Base-by-base conservation (phyloP, 2,113 vertebrate species). In the Austrofundulus limnaeus region DNA sequence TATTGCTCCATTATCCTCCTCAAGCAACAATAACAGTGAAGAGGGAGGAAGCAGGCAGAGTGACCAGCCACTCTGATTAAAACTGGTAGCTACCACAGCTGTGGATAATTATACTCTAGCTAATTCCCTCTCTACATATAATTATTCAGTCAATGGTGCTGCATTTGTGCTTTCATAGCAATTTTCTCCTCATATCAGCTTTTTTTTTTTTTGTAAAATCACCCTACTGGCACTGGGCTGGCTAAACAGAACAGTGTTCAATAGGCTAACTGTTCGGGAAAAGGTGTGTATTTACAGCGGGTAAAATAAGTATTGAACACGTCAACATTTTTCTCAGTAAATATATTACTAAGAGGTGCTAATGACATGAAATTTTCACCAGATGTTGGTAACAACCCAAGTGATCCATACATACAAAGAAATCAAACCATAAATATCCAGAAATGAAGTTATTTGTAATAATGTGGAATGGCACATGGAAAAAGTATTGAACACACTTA, bases 11-110 rank as follows among this genome's bases (percentile, higher is more conserved):
- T 90, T 87, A 86, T 81, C 61, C 70, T 75, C 66, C 72, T 67
- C 61, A 52, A 79, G 87, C 75, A 70, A 66, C 70, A 73, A 68
- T n/a, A 20, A 50, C 48, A 61, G 72, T 17, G 52, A 21, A 49
- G 79, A 66, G 50, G 72, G 61, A 61, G 64, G 57, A 75, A 83
- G 46, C 15, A 5, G 71, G 52, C 59, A 17, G 62, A 83, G 78
- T 77, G 86, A 72, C 81, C 82, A 51, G 78, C 65, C 81, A 24
- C 78, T 85, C 68, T 80, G 75, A 82, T 81, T 65, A 64, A 80
- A 87, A 83, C 77, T 52, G 72, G 89, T 86, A 72, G 70, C 47
- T 78, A 80, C 84, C 57, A 76, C 69, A 83, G 81, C 64, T 58
- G 64, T 41, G 56, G 68, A 70, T 64, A 65, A 56, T 74, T 74